Percentiles rank a stretch among this genome's conserved stretches.
Conservation (phyloP, 1,140 invertebrate species). For the Hycleus phaleratus region DNA sequence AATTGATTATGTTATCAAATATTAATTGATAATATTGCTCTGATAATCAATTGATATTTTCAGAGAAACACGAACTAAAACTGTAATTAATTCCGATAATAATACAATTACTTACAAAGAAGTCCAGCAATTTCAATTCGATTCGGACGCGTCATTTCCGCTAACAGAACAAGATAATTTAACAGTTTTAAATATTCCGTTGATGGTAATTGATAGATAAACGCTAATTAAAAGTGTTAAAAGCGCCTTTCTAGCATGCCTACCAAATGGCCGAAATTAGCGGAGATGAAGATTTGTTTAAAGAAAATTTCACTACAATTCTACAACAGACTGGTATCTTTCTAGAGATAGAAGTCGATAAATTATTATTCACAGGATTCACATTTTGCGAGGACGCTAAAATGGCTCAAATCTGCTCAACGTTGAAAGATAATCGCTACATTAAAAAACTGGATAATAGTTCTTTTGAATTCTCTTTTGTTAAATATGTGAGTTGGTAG, state of each 20-base stretch:
- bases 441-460: conserved; percentile 9
- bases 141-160: conserved; percentile 45
- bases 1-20: too few species aligned
- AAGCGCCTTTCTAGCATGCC: too few species aligned
- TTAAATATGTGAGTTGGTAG: conserved; percentile 44
- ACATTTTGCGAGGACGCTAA: conserved; percentile 6
- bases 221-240: too few species aligned
- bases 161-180: conserved; percentile 53
- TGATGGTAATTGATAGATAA: conserved; percentile 45
- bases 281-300: too few species aligned
- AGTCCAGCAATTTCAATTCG: conserved; percentile 52
- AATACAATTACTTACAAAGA: conserved; percentile 51
- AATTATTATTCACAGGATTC: conserved; percentile 1
- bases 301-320: too few species aligned
- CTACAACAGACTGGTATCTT: too few species aligned
- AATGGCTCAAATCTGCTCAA: background rate
- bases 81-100: conserved; percentile 18
- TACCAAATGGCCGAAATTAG: too few species aligned
- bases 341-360: too few species aligned
- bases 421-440: conserved; percentile 10
- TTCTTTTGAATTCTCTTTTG: conserved; percentile 44
- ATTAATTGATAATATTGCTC: too few species aligned
- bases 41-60: too few species aligned
- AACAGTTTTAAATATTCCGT: conserved; percentile 52
- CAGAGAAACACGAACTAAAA: too few species aligned